A percentile compares a stretch with the other conserved stretches of the same genome.
phyloP scores from a whole-genome alignment of 1,140 invertebrate genomes.

The Augochlora pura region DNA sequence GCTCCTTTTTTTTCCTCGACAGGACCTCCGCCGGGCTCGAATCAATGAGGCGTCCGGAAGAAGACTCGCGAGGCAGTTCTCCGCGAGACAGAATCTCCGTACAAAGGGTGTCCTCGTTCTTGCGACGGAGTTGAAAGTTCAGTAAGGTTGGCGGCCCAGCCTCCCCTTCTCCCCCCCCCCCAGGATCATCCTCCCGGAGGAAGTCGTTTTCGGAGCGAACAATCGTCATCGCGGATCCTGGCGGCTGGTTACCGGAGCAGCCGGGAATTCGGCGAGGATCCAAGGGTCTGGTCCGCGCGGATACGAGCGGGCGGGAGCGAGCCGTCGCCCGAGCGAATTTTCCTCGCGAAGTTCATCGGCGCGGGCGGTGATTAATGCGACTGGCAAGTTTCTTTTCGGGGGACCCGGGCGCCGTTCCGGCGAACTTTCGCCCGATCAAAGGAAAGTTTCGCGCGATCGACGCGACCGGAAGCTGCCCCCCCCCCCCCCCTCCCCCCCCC shows the following conservation, averaged over 20 bases:
- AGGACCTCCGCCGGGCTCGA: slow-evolving; percentile 37
- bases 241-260: neutral
- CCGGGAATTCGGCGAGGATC: too few relatives aligned
- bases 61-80: slow-evolving; percentile 42
- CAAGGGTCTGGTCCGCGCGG: too few relatives aligned
- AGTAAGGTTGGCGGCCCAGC: neutral
- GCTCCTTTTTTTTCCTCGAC: slow-evolving; percentile 22
- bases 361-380: slow-evolving; percentile 54
- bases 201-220: slow-evolving; percentile 43
- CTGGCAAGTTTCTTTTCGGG: slow-evolving; percentile 35
- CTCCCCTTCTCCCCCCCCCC: too few relatives aligned
- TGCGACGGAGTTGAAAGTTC: slow-evolving; percentile 49
- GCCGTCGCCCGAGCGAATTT: neutral
- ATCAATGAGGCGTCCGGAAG: slow-evolving; percentile 47
- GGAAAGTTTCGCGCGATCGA: slow-evolving; percentile 32
- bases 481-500: too few relatives aligned
- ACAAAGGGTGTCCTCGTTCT: slow-evolving; percentile 56
- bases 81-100: slow-evolving; percentile 24
- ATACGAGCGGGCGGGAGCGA: neutral
- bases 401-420: neutral
- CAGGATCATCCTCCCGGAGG: slow-evolving; percentile 26
- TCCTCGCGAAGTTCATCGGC: slow-evolving; percentile 46
- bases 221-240: slow-evolving; percentile 56
- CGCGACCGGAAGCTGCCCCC: too few relatives aligned
- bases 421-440: slow-evolving; percentile 23